These are phyloP conservation scores for Palaemon carinicauda DNA, from an alignment of 1,140 invertebrate genomes.

Conservation along the genomic window DNA sequence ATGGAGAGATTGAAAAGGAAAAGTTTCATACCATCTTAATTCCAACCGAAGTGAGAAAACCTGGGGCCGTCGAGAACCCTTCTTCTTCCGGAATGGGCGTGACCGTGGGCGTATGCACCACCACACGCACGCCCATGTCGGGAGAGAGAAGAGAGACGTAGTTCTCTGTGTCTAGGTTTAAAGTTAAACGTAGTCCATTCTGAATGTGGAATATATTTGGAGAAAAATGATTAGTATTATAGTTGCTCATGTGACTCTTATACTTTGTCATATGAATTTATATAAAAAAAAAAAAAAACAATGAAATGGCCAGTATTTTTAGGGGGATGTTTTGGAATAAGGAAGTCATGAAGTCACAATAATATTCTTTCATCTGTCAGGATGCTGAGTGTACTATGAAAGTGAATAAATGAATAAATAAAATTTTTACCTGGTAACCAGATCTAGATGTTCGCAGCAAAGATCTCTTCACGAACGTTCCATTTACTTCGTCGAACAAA, in stretches of 20 bases:
- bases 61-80: slow-evolving; percentile 64
- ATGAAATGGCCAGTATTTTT: no score
- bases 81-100: slow-evolving; percentile 65
- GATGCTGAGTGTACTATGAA: no score
- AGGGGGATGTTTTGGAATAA: no score
- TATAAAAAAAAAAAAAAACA: no score
- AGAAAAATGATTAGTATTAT: no score
- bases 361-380: no score
- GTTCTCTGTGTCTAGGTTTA: slow-evolving; percentile 64
- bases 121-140: slow-evolving; percentile 63
- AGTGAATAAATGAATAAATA: no score
- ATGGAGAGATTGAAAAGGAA: no score
- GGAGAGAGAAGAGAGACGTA: slow-evolving; percentile 63
- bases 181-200: slow-evolving; percentile 63
- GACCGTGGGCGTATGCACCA: slow-evolving; percentile 62
- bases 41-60: slow-evolving; percentile 63
- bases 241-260: no score
- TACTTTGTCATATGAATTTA: no score
- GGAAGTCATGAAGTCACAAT: no score
- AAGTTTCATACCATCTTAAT: slow-evolving; percentile 53
- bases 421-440: slow-evolving; percentile 36
- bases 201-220: neutral
- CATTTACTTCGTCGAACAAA: slow-evolving; percentile 8
- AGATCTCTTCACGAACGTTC: slow-evolving; percentile 18
- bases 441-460: slow-evolving; percentile 23